Evolutionary conservation across 2,797 vertebrate genomes (phyloP).

Genomic region (Sorex maritimensis): DNA sequence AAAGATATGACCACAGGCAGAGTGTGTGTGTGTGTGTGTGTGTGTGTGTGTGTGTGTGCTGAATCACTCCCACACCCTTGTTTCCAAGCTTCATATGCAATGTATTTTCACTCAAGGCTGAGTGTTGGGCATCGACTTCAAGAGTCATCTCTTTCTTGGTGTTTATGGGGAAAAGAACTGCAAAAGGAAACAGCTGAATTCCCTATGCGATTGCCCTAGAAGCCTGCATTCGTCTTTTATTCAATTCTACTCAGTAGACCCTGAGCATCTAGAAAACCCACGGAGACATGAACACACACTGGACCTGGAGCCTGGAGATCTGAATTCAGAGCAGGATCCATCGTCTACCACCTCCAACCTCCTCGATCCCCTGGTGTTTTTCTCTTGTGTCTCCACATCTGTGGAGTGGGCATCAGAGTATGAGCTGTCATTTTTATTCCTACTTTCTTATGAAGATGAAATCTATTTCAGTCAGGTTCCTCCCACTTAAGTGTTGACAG

Average conservation of each 20-base stretch:
- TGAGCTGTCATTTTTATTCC: not conserved
- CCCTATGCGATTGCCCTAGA: not conserved
- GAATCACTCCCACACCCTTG: too few relatives aligned
- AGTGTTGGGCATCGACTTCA: not conserved
- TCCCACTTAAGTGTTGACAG: not conserved
- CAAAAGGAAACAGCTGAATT: not conserved
- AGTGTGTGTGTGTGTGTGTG: too few relatives aligned
- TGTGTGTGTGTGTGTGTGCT: too few relatives aligned
- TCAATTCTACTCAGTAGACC: not conserved
- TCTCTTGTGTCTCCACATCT: not conserved
- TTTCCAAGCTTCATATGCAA: not conserved
- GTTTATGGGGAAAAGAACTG: not conserved
- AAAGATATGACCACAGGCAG: not conserved
- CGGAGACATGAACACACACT: not conserved
- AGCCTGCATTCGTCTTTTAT: not conserved
- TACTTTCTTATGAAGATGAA: not conserved
- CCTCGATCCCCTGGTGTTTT: not conserved
- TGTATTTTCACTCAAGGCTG: not conserved
- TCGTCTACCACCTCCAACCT: not conserved
- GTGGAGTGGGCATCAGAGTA: not conserved
- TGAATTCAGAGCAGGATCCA: not conserved
- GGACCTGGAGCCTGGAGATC: not conserved
- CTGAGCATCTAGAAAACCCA: not conserved
- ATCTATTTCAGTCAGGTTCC: slow-evolving; percentile 6
- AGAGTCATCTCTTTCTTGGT: not conserved